phyloP scores from a whole-genome alignment of 2,113 vertebrate genomes.

The Psephotus haematonotus region DNA sequence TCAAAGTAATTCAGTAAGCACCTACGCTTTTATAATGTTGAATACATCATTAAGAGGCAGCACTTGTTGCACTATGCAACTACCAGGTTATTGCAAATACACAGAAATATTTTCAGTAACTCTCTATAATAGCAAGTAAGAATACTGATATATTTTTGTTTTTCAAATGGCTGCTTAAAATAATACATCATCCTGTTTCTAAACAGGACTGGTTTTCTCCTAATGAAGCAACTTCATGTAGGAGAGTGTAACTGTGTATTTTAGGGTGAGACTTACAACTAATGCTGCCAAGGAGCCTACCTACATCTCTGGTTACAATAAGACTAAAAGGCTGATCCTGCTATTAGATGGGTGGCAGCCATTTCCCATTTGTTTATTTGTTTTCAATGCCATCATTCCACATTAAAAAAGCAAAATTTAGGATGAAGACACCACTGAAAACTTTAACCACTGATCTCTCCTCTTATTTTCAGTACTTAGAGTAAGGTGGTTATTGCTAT shows the following conservation, averaged over 20 bases:
- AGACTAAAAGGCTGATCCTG: neutral
- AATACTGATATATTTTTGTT: neutral
- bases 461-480: constrained; percentile 37
- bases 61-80: neutral
- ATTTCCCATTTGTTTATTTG: neutral
- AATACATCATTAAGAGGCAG: neutral
- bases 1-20: neutral
- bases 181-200: neutral
- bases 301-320: neutral
- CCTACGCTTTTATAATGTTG: neutral
- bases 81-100: neutral
- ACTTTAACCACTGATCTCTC: neutral
- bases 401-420: neutral
- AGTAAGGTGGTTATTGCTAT: constrained; percentile 49
- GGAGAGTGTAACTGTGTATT: neutral
- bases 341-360: neutral
- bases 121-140: neutral
- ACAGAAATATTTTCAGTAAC: neutral
- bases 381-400: neutral
- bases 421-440: constrained; percentile 18
- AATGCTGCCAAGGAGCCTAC: neutral
- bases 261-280: neutral
- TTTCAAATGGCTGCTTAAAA: neutral
- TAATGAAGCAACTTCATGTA: neutral
- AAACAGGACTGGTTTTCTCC: neutral